These are phyloP conservation scores for Antidorcas marsupialis DNA, from an alignment of 2,113 vertebrate genomes.

Conservation along the genomic window DNA sequence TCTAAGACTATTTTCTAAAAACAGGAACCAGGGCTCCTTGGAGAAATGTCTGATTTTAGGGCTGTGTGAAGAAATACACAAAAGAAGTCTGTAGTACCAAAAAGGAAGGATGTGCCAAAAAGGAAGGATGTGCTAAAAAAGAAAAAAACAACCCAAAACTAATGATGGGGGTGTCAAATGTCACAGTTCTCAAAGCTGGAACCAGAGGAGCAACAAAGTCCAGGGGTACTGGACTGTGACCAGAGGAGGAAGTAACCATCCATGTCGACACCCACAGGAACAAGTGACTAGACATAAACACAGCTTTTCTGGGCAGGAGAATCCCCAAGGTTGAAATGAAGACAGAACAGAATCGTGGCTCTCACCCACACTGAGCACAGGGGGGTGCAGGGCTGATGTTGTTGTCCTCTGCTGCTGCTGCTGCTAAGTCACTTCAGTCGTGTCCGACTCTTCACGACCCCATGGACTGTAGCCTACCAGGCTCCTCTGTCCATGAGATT, in stretches of 20 bases:
- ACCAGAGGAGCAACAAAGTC: not conserved
- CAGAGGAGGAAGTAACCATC: not conserved
- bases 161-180: not conserved
- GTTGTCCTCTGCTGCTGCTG: rapidly evolving
- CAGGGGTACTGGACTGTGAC: not conserved
- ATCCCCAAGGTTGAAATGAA: not conserved
- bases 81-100: not conserved
- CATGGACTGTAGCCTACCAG: too few species aligned
- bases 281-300: not conserved
- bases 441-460: too few species aligned
- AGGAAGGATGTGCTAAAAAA: too few species aligned
- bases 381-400: not conserved
- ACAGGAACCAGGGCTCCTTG: not conserved
- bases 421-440: too few species aligned
- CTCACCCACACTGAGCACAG: not conserved
- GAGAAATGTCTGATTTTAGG: not conserved
- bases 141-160: not conserved
- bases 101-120: not conserved
- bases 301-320: not conserved
- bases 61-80: not conserved
- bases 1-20: not conserved
- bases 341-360: rapidly evolving
- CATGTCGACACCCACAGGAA: not conserved
- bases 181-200: not conserved
- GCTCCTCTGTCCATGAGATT: too few species aligned